Evolutionary conservation across 2,888 invertebrate genomes (phyloP), one percentile per base, ranked within the genome.

Genomic region (Drosophila flavopinicola): DNA sequence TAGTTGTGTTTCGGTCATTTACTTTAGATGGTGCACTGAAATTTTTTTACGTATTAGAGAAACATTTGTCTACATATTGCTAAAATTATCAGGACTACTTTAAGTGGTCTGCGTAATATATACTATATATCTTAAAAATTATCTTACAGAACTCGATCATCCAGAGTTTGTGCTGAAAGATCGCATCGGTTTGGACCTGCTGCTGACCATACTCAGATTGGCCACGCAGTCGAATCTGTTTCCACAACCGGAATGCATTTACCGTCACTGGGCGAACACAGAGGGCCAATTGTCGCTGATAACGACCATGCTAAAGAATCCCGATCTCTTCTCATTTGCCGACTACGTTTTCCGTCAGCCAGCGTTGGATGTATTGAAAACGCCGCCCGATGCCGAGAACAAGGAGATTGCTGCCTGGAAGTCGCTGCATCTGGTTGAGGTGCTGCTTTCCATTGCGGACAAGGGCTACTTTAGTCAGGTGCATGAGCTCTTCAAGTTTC

Each of bases 351-450:
- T 95, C 89, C 95, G 95, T 82, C 94, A 96, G 2, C 97, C 98
- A 1, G 93, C 95, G 1, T 95, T 97, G 38, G 98, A 98, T 84
- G 94, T 97, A 70, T 91, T 99, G 32, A 99, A 99, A 92, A 95
- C 97, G 9, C 95, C 96, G 5, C 99, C 99, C 0, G 99, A 99
- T 92, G 95, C 95, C 20, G 98, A 98, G 82, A 97, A 97, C 90
- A 97, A 98, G 90, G 98, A 98, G 90, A 94, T 98, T 39, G 94
- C 95, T 38, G 96, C 96, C 15, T 99, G 99, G 99, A 95, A 97
- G 74, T 98, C 97, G 2, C 91, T 98, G 60, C 97, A 98, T 89
- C 93, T 99, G 60, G 94, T 99, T 0, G 98, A 99, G 89, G 92
- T 96, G 24, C 91, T 99, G 45, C 91, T 99, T 59, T 94, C 94